Evolutionary conservation across 2,797 vertebrate species (phyloP), one percentile per base, ranked within the genome.

Genomic region (Manis pentadactyla): DNA sequence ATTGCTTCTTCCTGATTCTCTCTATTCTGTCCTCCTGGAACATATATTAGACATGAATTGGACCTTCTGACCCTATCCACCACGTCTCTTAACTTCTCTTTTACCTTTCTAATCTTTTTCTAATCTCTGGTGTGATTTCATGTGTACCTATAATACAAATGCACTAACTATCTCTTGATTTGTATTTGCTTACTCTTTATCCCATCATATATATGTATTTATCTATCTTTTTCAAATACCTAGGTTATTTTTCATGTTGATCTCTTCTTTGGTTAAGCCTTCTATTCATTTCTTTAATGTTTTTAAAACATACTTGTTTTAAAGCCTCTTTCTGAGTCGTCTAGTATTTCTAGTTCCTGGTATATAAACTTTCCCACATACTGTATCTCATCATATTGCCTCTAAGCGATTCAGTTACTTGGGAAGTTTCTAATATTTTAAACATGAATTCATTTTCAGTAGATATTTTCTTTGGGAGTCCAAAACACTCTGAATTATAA

Each of bases 371-470:
- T 39, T 39, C 37, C 37, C 37, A 39, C 37, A 39, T 39, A 39
- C 37, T 39, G 5, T 39, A 39, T 39, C 37, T 39, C 37, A 85
- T 81, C n/a, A 74, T 17, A 34, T 29, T 81, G 31, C 17, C 34
- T 66, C 42, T 74, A 23, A 81, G 73, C 27, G 86, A 46, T 78
- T 49, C 31, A 59, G 74, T 93, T 96, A 27, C n/a, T 64, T 93
- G 57, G 53, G 17, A 90, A 59, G 37, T 59, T 9, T 66, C 39
- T 79, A 73, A 64, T 66, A 83, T 85, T 95, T 66, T 34, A 73
- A 81, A 7, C 59, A 81, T 90, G 27, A 89, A 64, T 96, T 73
- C 1, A 59, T 83, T 92, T 90, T 79, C 27, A 39, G 8, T 74
- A 87, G 57, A 85, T 4, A 8, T 42, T 95, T 95, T 87, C 39